A percentile compares a stretch with the other conserved stretches of the same genome.
phyloP scores from a whole-genome alignment of 2,797 vertebrate genomes.

The Clarias fuscus region DNA sequence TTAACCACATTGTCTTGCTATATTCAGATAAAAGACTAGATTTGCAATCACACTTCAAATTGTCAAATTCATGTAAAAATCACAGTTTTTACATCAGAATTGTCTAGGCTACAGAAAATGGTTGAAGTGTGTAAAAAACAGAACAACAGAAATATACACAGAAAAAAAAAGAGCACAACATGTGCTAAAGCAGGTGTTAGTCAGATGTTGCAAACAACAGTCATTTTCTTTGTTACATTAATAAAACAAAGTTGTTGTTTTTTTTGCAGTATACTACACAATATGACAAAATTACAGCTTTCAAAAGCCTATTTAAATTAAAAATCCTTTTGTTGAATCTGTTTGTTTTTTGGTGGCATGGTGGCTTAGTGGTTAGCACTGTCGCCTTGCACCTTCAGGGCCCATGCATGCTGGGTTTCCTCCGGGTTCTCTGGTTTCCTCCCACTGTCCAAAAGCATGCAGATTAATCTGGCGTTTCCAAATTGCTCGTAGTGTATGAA shows the following conservation, averaged over 20 bases:
- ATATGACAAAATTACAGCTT: background rate
- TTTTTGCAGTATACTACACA: background rate
- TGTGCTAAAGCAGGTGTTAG: background rate
- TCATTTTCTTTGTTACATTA: background rate
- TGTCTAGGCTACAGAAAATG: background rate
- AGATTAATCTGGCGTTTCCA: no score
- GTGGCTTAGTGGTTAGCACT: no score
- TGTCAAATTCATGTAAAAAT: no score
- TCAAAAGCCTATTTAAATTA: no score
- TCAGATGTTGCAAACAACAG: background rate
- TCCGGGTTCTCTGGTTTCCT: no score
- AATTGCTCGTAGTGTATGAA: no score
- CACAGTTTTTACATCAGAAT: constrained; percentile 5
- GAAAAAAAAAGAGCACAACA: background rate
- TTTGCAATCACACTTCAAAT: background rate
- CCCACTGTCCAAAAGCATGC: no score
- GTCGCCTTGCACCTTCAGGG: no score
- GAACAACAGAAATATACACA: background rate
- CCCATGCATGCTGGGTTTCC: no score
- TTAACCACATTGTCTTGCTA: background rate
- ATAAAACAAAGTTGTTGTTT: background rate
- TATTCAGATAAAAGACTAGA: background rate
- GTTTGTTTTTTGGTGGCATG: no score
- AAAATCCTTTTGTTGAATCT: no score
- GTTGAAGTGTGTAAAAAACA: constrained; percentile 9